phyloP scores from a whole-genome alignment of 2,888 invertebrate genomes.

The Pheosia gnoma region DNA sequence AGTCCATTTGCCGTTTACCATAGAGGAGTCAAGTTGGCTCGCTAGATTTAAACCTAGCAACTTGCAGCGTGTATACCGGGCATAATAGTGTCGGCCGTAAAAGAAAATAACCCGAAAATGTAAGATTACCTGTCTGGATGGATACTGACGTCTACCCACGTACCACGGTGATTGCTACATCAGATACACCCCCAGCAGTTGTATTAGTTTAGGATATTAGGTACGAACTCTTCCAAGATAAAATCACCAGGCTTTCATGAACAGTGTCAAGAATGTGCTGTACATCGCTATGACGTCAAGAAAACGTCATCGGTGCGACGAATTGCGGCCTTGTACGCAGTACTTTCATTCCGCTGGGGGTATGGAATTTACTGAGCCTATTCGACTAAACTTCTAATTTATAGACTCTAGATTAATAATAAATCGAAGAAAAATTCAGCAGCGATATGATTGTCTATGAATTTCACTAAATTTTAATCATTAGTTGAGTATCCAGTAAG shows the following conservation, averaged over 20 bases:
- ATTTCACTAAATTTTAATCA: no score
- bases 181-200: constrained; percentile 2
- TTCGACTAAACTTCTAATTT: not conserved
- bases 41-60: no score
- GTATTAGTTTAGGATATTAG: not conserved
- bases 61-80: no score
- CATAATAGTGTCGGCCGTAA: no score
- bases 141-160: constrained; percentile 15
- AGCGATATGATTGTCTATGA: no score
- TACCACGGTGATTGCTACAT: constrained; percentile 9
- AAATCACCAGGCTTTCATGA: not conserved
- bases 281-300: constrained; percentile 33
- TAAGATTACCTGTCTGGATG: constrained; percentile 2
- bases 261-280: constrained; percentile 24
- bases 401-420: not conserved
- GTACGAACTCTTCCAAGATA: not conserved
- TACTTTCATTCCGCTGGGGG: not conserved
- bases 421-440: no score
- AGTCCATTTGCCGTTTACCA: no score
- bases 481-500: no score
- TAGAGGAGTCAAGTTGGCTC: no score
- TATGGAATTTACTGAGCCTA: not conserved
- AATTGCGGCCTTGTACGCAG: constrained; percentile 34
- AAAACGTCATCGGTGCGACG: constrained; percentile 20
- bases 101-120: no score